These are phyloP conservation scores for Drosophila triauraria DNA, from an alignment of 1,140 invertebrate genomes.

Conservation along the genomic window DNA sequence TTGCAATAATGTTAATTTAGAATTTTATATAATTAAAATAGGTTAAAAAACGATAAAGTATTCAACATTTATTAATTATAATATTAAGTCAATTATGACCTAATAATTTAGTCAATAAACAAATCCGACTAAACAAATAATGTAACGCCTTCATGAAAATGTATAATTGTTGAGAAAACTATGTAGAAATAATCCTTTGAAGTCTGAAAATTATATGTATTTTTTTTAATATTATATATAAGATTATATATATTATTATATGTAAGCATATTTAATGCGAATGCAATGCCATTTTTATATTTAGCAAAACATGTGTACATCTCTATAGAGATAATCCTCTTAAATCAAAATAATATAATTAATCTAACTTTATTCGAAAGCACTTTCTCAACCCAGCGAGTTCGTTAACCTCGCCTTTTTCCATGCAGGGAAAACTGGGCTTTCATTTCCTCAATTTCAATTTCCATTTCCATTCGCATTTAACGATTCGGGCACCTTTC, in stretches of 20 bases:
- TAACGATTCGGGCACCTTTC: conserved; percentile 20
- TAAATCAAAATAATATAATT: neutral
- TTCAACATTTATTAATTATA: too few relatives aligned
- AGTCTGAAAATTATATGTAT: too few relatives aligned
- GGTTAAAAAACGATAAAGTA: too few relatives aligned
- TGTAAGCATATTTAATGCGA: too few relatives aligned
- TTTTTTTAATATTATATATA: neutral
- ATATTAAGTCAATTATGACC: too few relatives aligned
- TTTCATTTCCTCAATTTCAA: conserved; percentile 25
- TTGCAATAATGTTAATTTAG: too few relatives aligned
- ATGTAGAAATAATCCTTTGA: too few relatives aligned
- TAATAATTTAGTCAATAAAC: too few relatives aligned
- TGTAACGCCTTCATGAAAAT: too few relatives aligned
- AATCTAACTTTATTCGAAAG: neutral
- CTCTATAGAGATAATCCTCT: neutral
- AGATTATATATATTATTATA: neutral
- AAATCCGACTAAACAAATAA: too few relatives aligned
- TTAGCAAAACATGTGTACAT: neutral
- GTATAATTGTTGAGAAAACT: neutral
- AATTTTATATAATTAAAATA: too few relatives aligned
- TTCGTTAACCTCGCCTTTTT: conserved; percentile 18
- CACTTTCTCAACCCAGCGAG: conserved; percentile 3
- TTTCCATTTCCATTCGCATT: conserved; percentile 42
- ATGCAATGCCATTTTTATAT: neutral
- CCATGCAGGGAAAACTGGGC: conserved; percentile 20